Percentiles rank a stretch among this genome's conserved stretches.
phyloP scores from a whole-genome alignment of 1,140 invertebrate genomes.

The Palaemon carinicauda region DNA sequence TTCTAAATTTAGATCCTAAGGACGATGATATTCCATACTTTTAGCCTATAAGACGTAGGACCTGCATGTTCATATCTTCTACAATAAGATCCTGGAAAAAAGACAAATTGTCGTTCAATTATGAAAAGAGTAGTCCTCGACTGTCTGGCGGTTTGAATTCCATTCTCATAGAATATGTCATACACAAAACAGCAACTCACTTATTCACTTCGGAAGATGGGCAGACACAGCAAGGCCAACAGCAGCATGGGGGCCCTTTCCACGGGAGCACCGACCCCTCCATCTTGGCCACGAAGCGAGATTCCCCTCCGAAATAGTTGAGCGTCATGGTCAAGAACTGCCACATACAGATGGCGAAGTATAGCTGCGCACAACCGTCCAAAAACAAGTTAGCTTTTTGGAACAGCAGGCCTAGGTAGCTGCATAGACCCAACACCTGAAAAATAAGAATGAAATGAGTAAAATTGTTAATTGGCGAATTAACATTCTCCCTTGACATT shows the following conservation, averaged over 20 bases:
- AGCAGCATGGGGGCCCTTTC: conserved; percentile 56
- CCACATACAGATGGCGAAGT: conserved; percentile 56
- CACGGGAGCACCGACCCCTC: conserved; percentile 44
- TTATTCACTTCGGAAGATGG: conserved; percentile 48
- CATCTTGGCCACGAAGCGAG: conserved; percentile 45
- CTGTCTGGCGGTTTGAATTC: too few relatives aligned
- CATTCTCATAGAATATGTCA: too few relatives aligned
- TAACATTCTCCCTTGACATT: too few relatives aligned
- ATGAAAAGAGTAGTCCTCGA: too few relatives aligned
- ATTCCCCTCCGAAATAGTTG: conserved; percentile 51
- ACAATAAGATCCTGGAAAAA: too few relatives aligned
- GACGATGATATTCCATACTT: too few relatives aligned
- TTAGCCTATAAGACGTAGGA: too few relatives aligned
- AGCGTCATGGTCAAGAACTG: conserved; percentile 53
- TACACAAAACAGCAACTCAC: neutral
- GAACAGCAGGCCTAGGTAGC: conserved; percentile 52
- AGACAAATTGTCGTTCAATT: too few relatives aligned
- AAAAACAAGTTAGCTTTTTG: conserved; percentile 52
- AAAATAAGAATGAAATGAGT: neutral
- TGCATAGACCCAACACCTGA: conserved; percentile 50
- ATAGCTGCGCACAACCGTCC: conserved; percentile 50
- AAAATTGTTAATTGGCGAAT: neutral
- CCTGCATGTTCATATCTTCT: too few relatives aligned
- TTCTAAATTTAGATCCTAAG: too few relatives aligned
- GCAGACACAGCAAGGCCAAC: conserved; percentile 55